Evolutionary conservation across 2,797 vertebrate genomes (phyloP).

Genomic region (Corythornis leucogaster): DNA sequence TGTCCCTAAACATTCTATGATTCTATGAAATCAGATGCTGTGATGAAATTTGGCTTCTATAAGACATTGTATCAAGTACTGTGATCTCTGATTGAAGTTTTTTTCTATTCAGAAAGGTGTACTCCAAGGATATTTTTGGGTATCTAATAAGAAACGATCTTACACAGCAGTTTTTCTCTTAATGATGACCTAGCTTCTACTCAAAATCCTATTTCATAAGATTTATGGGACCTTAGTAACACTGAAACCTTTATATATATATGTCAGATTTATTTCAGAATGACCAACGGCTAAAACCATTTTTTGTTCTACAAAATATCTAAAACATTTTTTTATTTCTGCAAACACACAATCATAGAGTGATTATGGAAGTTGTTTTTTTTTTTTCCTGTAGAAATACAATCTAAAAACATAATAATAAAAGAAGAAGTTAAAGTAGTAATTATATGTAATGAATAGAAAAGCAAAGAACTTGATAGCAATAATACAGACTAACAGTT

Average conservation of each 20-base stretch:
- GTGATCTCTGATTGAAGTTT: background rate
- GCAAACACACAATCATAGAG: background rate
- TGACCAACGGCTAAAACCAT: background rate
- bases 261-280: background rate
- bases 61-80: background rate
- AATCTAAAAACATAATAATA: background rate
- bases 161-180: background rate
- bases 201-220: background rate
- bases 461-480: constrained; percentile 23
- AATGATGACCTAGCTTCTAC: background rate
- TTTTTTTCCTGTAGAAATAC: background rate
- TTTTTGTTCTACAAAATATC: background rate
- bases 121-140: background rate
- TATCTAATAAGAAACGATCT: background rate
- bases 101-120: background rate
- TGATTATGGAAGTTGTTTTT: background rate
- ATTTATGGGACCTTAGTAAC: background rate
- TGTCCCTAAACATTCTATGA: no score
- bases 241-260: background rate
- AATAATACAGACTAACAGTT: constrained; percentile 10
- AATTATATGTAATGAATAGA: constrained; percentile 22
- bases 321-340: background rate
- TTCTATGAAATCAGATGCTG: background rate
- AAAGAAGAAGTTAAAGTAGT: background rate
- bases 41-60: background rate